These are phyloP conservation scores for Apteryx owenii DNA, from an alignment of 2,113 vertebrate genomes.

Conservation along the genomic window DNA sequence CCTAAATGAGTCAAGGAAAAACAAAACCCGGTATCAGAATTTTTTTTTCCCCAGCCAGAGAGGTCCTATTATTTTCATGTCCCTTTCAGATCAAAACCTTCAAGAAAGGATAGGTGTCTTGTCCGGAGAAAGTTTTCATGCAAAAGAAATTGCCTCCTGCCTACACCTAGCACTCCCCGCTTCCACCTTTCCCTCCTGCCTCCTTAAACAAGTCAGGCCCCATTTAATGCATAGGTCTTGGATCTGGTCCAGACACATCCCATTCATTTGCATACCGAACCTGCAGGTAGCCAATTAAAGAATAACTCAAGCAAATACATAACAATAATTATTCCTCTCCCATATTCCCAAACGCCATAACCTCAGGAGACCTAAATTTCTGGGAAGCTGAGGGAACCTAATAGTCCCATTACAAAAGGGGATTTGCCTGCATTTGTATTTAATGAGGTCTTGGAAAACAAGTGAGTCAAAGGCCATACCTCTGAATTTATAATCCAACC, in stretches of 20 bases:
- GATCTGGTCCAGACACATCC: background rate
- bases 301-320: background rate
- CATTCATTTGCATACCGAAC: background rate
- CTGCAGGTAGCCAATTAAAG: background rate
- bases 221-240: background rate
- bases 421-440: background rate
- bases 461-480: background rate
- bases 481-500: background rate
- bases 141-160: background rate
- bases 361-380: background rate
- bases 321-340: background rate
- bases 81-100: background rate
- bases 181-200: background rate
- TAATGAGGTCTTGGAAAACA: slow-evolving; percentile 11
- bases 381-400: background rate
- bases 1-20: background rate
- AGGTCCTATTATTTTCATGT: background rate
- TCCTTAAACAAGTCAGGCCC: background rate
- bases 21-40: background rate
- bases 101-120: background rate
- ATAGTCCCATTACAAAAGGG: background rate
- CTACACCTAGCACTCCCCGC: background rate
- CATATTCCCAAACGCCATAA: background rate
- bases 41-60: too few relatives aligned
- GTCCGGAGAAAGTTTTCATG: background rate